Conservation (phyloP, 1,140 invertebrate species). For the Temnothorax curvispinosus region DNA sequence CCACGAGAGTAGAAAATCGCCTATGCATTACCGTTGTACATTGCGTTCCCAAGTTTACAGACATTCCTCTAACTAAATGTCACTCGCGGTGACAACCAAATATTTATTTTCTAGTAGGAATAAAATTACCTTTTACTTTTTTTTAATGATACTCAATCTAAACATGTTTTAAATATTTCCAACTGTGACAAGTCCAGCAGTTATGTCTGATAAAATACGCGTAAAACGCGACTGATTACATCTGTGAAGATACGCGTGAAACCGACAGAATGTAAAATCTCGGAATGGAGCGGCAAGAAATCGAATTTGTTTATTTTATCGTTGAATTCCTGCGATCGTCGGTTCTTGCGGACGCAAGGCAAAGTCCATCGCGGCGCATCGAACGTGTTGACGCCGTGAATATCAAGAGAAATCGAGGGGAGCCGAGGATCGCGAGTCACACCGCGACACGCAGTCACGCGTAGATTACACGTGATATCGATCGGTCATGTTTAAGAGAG, state of each 20-base stretch:
- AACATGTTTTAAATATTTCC: neutral
- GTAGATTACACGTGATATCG: slow-evolving; percentile 52
- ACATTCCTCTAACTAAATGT: neutral
- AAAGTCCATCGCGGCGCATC: neutral
- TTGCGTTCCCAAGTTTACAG: neutral
- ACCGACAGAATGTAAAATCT: neutral
- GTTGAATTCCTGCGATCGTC: neutral
- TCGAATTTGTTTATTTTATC: neutral
- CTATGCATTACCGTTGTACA: neutral
- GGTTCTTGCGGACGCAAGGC: neutral
- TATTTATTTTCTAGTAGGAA: neutral
- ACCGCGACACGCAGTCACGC: slow-evolving; percentile 34
- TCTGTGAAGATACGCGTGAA: neutral
- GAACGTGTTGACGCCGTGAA: neutral
- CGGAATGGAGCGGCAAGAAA: neutral
- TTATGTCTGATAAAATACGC: neutral
- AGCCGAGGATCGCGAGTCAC: neutral
- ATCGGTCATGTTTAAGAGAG: slow-evolving; percentile 28
- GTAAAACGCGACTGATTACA: neutral
- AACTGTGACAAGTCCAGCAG: neutral
- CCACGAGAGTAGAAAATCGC: neutral
- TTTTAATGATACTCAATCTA: neutral
- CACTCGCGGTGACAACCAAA: neutral
- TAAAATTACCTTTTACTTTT: neutral
- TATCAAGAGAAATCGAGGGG: slow-evolving; percentile 38